Base-by-base conservation (phyloP, 2,797 vertebrate species). In the Crocidura indochinensis region DNA sequence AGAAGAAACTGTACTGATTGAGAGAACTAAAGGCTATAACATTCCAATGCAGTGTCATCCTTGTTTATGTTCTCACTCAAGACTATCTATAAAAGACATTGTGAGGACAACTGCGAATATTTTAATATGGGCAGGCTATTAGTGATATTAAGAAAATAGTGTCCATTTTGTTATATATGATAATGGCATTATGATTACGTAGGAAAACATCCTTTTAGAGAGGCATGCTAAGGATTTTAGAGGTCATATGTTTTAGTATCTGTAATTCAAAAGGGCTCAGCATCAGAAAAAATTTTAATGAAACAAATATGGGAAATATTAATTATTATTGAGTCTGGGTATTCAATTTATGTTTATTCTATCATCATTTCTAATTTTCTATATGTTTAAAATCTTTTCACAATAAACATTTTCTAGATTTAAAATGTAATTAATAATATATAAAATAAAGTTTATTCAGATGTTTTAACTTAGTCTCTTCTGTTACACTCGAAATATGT, bases 401-500 rank as follows among this genome's bases (percentile, higher is more conserved):
- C 4, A 1, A 85, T 64, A 69, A 47, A 62, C 85, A 47, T 71
- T 74, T 90, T 90, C 10, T 91, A 64, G 49, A 74, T 10, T 94
- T 77, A 75, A 71, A 65, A 84, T 75, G 10, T 38, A 62, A 38
- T 83, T 14, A 85, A 51, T 2, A 29, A 64, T 85, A 15, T n/a
- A 27, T 27, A 24, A 65, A 65, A n/a, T 31, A 82, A 93, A 86
- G 24, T 49, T 38, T 10, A 91, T 75, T n/a, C 22, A 47, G 22
- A 53, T 91, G 12, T 78, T 92, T 60, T 88, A 88, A 94, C n/a
- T 86, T 79, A 73, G 20, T 75, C 77, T 87, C 12, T 90, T 64
- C 77, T 74, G 14, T 24, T 88, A 26, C 22, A 84, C 29, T 82
- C 67, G 65, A 86, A 92, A 91, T 78, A 65, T 74, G 24, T 56